Percentiles rank a stretch among this genome's conserved stretches.
phyloP scores from a whole-genome alignment of 2,113 vertebrate species.

The Oncorhynchus mykiss region DNA sequence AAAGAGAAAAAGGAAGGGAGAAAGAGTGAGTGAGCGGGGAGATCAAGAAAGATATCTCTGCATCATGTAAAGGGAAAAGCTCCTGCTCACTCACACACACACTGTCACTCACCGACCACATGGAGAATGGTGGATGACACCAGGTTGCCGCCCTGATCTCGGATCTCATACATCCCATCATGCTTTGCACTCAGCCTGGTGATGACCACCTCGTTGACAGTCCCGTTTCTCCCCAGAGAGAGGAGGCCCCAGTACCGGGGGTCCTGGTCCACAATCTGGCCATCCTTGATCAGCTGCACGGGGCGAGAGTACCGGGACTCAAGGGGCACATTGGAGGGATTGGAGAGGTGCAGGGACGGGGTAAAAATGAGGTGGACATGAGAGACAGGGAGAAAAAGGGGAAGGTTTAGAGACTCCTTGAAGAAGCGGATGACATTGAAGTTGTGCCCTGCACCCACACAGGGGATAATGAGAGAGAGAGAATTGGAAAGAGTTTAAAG shows the following conservation, averaged over 20 bases:
- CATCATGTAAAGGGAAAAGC: background rate
- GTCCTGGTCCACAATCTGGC: conserved; percentile 56
- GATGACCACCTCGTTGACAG: conserved; percentile 53
- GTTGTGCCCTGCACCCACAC: conserved; percentile 49
- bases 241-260: conserved; percentile 59
- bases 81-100: background rate
- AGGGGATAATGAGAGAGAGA: conserved; percentile 19
- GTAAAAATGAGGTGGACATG: conserved; percentile 62
- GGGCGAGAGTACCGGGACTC: conserved; percentile 51
- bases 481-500: background rate
- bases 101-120: conserved; percentile 60
- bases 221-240: conserved; percentile 55
- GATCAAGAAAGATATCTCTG: background rate
- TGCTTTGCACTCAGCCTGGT: conserved; percentile 56
- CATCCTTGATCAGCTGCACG: conserved; percentile 59
- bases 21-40: background rate
- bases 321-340: conserved; percentile 51
- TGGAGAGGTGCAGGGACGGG: conserved; percentile 31
- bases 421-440: conserved; percentile 64
- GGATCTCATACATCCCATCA: conserved; percentile 69
- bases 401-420: conserved; percentile 66
- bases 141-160: conserved; percentile 63
- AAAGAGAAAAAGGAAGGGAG: background rate
- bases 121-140: conserved; percentile 67
- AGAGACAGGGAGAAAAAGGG: conserved; percentile 61